Base-by-base conservation (phyloP, 2,888 invertebrate genomes). In the Schizotus pectinicornis region DNA sequence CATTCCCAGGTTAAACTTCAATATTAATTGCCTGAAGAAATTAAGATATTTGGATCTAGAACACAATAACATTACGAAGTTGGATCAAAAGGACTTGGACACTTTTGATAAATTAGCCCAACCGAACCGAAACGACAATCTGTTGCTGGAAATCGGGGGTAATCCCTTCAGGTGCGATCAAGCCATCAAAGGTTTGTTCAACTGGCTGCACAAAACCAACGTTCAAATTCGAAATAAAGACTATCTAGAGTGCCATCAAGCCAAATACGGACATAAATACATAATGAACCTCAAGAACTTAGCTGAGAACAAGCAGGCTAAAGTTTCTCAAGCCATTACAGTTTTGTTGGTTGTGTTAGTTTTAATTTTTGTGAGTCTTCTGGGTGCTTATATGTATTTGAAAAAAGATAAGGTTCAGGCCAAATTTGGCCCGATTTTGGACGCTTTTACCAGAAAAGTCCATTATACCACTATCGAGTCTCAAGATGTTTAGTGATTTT, bases 91-190 rank as follows among this genome's bases (percentile, higher is more conserved):
- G 39, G 88, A 89, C 69, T 73, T 86, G 62, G 79, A 80, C 8
- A 71, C 79, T 8, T 79, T 90, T 30, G 88, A 89, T 68, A 74
- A 77, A 14, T 76, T 88, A 42, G 81, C 84, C 8, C 77, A 80
- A 34, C 74, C 77, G 1, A 59, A 67, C 6, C 66, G 76, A 7
- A 73, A 76, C 42, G 81, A 83, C 38, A 80, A 82, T 62, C 70
- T 76, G 8, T 77, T 88, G 30, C 81, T 91, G 0, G 88, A 90
- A 70, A 81, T 91, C 12, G 81, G 82, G 42, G 79, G 82, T 1
- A 91, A 91, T 79, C 88, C 88, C 0, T 86, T 91, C 47, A 79
- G 81, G n/a, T 91, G 91, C 71, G 86, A 88, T 63, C 86, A 86
- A 66, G 85, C 84, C 58, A 79, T 87, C 14, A 82, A 83, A 60